phyloP scores from a whole-genome alignment of 1,140 invertebrate genomes.

The Nasonia vitripennis region DNA sequence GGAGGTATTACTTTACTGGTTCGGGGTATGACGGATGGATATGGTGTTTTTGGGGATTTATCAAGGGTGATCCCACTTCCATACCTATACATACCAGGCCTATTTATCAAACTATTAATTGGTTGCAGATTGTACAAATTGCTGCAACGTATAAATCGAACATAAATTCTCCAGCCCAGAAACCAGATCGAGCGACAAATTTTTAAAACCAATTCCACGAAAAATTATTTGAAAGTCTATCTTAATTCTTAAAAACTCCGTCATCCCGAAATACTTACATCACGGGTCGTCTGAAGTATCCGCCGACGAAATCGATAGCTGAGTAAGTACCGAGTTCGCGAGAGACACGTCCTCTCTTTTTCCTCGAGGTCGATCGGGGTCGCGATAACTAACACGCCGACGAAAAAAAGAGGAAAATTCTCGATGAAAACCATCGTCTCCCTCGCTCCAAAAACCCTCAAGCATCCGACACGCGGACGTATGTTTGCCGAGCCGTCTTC shows the following conservation, averaged over 20 bases:
- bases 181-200: no score
- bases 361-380: not conserved
- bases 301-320: not conserved
- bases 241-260: not conserved
- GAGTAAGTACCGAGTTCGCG: not conserved
- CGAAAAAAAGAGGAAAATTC: not conserved
- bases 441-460: not conserved
- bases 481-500: not conserved
- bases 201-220: not conserved
- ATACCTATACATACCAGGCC: no score
- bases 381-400: not conserved
- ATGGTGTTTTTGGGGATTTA: no score
- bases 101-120: no score
- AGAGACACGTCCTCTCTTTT: not conserved
- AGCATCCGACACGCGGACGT: not conserved
- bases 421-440: not conserved
- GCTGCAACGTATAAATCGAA: no score
- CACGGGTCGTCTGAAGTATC: not conserved
- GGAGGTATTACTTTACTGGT: no score
- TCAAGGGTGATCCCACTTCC: no score
- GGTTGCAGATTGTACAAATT: no score
- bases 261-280: no score
- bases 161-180: no score
- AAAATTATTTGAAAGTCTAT: not conserved
- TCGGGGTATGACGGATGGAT: no score